Conservation (phyloP, 2,113 vertebrate genomes). For the Zosterops pallidus region DNA sequence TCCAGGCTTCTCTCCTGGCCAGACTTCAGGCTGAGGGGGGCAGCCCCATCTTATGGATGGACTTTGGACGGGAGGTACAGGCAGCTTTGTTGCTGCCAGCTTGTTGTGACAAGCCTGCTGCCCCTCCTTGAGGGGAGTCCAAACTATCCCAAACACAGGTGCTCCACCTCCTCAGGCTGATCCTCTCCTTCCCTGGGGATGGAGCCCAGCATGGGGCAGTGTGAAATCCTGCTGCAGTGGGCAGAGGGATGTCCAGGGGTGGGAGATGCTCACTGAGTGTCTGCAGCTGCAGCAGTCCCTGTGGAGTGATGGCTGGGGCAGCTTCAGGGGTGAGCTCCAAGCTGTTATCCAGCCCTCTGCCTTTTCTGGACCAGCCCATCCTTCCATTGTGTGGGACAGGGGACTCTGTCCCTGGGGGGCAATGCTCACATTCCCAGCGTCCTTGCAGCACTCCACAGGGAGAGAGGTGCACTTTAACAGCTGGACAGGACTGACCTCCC, state of each 20-base stretch:
- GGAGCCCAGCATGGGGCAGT: accelerated
- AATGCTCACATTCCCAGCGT: background rate
- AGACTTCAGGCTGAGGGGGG: background rate
- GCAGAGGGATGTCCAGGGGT: background rate
- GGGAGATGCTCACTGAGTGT: accelerated
- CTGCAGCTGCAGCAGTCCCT: background rate
- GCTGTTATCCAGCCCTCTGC: background rate
- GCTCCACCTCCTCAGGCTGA: background rate
- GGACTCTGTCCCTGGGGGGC: background rate
- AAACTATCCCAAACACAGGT: background rate
- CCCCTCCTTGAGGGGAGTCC: background rate
- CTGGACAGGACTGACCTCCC: background rate
- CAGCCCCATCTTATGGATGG: background rate
- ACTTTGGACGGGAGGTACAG: background rate
- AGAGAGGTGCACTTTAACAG: background rate
- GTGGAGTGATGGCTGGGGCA: background rate
- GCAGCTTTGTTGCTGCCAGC: background rate
- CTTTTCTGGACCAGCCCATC: background rate
- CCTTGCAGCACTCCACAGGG: background rate
- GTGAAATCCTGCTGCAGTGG: accelerated
- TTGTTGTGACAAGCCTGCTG: background rate
- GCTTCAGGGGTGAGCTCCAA: background rate
- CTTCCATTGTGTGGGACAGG: background rate
- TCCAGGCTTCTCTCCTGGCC: background rate
- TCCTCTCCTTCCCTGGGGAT: background rate